Percentiles rank a stretch among this genome's conserved stretches.
Evolutionary conservation across 2,797 vertebrate species (phyloP).

Genomic region (Tiaroga cobitis): DNA sequence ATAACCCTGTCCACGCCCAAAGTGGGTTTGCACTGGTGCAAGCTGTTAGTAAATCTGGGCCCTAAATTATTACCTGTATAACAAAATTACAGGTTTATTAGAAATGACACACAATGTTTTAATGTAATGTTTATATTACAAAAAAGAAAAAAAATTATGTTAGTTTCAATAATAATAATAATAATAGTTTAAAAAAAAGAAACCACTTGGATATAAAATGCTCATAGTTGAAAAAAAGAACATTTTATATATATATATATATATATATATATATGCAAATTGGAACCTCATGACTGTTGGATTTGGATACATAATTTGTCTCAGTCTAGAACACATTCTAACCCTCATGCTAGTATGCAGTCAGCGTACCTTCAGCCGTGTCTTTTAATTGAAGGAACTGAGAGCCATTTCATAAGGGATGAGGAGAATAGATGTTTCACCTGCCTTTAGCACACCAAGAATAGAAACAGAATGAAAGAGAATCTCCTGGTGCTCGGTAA

Average conservation of each 20-base stretch:
- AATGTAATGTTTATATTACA: neutral
- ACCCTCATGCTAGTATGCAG: constrained; percentile 30
- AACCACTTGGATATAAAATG: neutral
- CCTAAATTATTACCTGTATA: too few relatives aligned
- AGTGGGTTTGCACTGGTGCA: too few relatives aligned
- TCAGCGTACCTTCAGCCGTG: constrained; percentile 68
- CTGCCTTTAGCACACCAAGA: constrained; percentile 69
- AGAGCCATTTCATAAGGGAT: constrained; percentile 68
- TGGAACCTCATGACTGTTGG: neutral
- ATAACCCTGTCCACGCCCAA: too few relatives aligned
- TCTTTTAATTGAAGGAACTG: constrained; percentile 78
- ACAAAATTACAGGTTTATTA: neutral
- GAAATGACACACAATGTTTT: neutral
- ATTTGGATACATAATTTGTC: neutral
- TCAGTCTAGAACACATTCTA: constrained; percentile 11
- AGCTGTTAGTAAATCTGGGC: too few relatives aligned
- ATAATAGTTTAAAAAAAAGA: neutral
- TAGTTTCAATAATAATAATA: neutral
- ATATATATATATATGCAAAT: neutral
- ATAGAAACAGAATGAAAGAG: constrained; percentile 68
- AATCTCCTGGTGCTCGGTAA: constrained; percentile 70
- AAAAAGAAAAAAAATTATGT: too few relatives aligned
- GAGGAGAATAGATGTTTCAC: constrained; percentile 69
- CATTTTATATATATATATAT: too few relatives aligned
- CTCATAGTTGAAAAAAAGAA: neutral